Conservation (phyloP, 2,888 invertebrate species). For the Sarcophaga caerulescens region DNA sequence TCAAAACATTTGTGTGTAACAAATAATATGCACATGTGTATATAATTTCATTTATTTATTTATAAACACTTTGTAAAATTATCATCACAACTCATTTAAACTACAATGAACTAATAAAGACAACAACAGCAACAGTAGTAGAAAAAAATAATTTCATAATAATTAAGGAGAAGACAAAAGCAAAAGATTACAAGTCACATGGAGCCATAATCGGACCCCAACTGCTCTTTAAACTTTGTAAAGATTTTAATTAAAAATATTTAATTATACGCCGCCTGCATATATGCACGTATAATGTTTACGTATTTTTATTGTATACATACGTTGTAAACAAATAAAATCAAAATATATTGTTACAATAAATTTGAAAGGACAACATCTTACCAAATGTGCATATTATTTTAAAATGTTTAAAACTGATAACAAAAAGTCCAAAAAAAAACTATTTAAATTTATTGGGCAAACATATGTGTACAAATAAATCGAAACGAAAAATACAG, state of each 20-base stretch:
- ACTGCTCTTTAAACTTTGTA: constrained; percentile 14
- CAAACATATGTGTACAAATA: too few species aligned
- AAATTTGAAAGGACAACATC: too few species aligned
- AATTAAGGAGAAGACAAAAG: constrained; percentile 23
- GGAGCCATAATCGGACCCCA: constrained; percentile 9
- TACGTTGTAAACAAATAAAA: not conserved
- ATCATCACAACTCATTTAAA: not conserved
- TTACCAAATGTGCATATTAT: too few species aligned
- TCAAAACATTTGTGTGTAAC: not conserved
- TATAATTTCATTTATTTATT: not conserved
- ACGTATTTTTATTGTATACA: not conserved
- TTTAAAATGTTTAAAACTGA: too few species aligned
- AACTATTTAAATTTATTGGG: too few species aligned
- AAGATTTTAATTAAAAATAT: not conserved
- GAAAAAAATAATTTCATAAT: constrained; percentile 12
- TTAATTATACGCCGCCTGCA: not conserved
- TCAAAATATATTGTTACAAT: too few species aligned
- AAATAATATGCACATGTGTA: too few species aligned
- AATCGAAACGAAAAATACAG: too few species aligned
- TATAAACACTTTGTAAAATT: not conserved
- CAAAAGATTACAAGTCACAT: constrained; percentile 58
- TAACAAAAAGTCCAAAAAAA: too few species aligned
- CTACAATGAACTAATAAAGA: constrained; percentile 34
- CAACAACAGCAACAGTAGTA: not conserved
- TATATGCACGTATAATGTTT: not conserved